A percentile compares a stretch with the other conserved stretches of the same genome.
Evolutionary conservation across 1,140 invertebrate species (phyloP).

Genomic region (Drosophila takahashii): DNA sequence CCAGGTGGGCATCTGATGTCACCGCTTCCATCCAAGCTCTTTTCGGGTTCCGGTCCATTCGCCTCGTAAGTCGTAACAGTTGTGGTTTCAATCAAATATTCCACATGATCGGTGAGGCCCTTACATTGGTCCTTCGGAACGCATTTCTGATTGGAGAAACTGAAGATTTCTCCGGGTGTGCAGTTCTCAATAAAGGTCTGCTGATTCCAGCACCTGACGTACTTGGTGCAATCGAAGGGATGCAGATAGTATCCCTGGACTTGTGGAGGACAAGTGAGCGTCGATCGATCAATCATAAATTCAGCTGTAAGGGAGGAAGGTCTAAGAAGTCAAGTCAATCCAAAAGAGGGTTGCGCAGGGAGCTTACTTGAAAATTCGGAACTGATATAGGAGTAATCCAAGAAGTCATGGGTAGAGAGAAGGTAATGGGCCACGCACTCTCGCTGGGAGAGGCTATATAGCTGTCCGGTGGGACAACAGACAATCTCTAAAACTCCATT

Average conservation of each 20-base stretch:
- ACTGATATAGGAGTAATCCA: slow-evolving; percentile 61
- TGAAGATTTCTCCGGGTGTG: slow-evolving; percentile 69
- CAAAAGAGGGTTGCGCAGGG: neutral
- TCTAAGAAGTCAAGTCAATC: slow-evolving; percentile 7
- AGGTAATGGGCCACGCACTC: slow-evolving; percentile 28
- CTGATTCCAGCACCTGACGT: slow-evolving; percentile 88
- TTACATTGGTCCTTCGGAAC: slow-evolving; percentile 47
- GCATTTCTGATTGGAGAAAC: slow-evolving; percentile 59
- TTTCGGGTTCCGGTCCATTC: neutral
- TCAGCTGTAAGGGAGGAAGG: slow-evolving; percentile 24
- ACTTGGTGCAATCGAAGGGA: slow-evolving; percentile 88
- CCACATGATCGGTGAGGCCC: slow-evolving; percentile 59
- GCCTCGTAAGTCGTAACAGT: neutral
- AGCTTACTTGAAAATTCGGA: slow-evolving; percentile 60
- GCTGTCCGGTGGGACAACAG: slow-evolving; percentile 41
- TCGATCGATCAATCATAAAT: slow-evolving; percentile 48
- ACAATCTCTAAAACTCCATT: slow-evolving; percentile 59
- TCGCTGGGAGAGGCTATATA: slow-evolving; percentile 61
- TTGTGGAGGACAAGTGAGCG: slow-evolving; percentile 57
- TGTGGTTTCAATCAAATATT: slow-evolving; percentile 36
- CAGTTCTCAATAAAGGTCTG: slow-evolving; percentile 87
- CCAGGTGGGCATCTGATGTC: slow-evolving; percentile 83
- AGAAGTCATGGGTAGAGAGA: slow-evolving; percentile 50
- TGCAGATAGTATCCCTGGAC: slow-evolving; percentile 86
- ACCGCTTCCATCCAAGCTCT: neutral